Conservation (phyloP, 2,888 invertebrate species). For the Harpalus rubripes region DNA sequence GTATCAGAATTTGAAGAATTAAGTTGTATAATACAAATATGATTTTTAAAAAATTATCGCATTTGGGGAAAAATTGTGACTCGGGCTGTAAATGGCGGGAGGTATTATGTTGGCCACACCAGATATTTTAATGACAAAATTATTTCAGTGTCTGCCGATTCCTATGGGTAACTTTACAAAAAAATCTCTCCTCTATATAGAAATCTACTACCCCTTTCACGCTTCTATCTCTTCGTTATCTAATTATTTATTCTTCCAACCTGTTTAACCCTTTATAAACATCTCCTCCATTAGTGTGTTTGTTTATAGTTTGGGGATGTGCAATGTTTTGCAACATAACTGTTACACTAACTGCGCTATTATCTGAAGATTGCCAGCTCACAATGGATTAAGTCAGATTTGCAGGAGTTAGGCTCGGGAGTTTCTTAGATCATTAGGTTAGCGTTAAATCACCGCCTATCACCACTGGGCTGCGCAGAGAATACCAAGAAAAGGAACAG, state of each 20-base stretch:
- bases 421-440: constrained; percentile 66
- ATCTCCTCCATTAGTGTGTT: constrained; percentile 57
- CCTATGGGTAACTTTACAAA: too few relatives aligned
- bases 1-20: too few relatives aligned
- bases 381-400: constrained; percentile 67
- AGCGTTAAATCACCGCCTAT: constrained; percentile 54
- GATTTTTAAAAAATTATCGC: too few relatives aligned
- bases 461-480: neutral
- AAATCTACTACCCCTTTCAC: neutral
- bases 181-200: too few relatives aligned
- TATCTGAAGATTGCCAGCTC: constrained; percentile 67
- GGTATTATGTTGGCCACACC: too few relatives aligned
- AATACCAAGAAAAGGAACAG: constrained; percentile 6
- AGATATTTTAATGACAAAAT: too few relatives aligned
- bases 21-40: too few relatives aligned
- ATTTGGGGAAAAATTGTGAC: too few relatives aligned
- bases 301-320: constrained; percentile 62
- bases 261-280: constrained; percentile 62
- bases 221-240: neutral
- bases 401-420: constrained; percentile 60
- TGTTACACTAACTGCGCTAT: constrained; percentile 65
- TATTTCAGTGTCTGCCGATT: too few relatives aligned
- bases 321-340: constrained; percentile 64
- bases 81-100: too few relatives aligned
- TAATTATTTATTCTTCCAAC: constrained; percentile 8